Evolutionary conservation across 2,888 invertebrate genomes (phyloP).

Genomic region (Schrankia costaestrigalis): DNA sequence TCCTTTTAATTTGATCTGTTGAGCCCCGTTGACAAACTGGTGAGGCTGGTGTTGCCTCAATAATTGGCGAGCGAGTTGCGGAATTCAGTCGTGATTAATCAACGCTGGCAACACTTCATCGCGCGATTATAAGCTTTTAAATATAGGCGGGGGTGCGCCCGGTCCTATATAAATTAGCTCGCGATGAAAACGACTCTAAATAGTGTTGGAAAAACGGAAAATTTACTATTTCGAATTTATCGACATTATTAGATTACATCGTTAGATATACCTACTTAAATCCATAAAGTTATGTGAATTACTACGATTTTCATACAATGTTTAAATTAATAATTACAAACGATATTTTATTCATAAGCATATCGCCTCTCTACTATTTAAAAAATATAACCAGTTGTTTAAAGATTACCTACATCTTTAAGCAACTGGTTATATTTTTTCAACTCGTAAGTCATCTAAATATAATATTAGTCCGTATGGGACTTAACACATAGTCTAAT

Average conservation of each 20-base stretch:
- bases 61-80: conserved; percentile 44
- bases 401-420: too few relatives aligned
- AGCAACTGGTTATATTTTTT: too few relatives aligned
- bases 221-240: conserved; percentile 1
- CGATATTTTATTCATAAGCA: too few relatives aligned
- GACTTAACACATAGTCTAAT: too few relatives aligned
- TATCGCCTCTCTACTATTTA: too few relatives aligned
- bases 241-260: conserved; percentile 2
- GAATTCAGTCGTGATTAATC: conserved; percentile 66
- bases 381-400: too few relatives aligned
- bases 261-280: too few relatives aligned
- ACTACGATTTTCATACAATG: too few relatives aligned
- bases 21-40: conserved; percentile 36
- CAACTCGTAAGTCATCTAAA: too few relatives aligned
- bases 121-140: conserved; percentile 78
- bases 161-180: conserved; percentile 73
- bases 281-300: too few relatives aligned
- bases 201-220: conserved; percentile 35
- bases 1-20: conserved; percentile 38
- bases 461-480: too few relatives aligned
- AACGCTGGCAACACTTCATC: conserved; percentile 70
- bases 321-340: too few relatives aligned
- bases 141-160: conserved; percentile 63
- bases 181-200: conserved; percentile 58
- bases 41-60: conserved; percentile 32